Evolutionary conservation across 2,888 invertebrate species (phyloP).

Genomic region (Thera obeliscata): DNA sequence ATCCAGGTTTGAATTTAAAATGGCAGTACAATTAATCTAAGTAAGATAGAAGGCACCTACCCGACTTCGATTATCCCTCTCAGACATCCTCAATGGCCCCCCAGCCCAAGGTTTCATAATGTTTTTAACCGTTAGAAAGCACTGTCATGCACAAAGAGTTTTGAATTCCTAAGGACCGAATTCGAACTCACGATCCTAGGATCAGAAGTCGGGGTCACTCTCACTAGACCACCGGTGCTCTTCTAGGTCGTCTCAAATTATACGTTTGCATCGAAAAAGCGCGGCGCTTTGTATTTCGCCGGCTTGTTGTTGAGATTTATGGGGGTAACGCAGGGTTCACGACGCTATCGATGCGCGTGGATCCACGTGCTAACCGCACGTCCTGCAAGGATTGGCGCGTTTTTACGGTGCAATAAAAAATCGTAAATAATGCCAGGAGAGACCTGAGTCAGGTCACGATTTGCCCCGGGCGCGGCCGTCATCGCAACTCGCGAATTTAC

Average conservation of each 20-base stretch:
- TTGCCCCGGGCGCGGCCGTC: slow-evolving; percentile 73
- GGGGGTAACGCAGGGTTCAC: slow-evolving; percentile 62
- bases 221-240: not conserved
- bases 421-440: slow-evolving; percentile 77
- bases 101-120: too few relatives aligned
- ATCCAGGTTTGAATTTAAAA: not conserved
- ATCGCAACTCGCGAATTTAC: slow-evolving; percentile 76
- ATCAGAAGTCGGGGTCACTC: not conserved
- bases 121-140: too few relatives aligned
- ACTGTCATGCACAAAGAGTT: too few relatives aligned
- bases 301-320: slow-evolving; percentile 42
- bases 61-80: too few relatives aligned
- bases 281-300: slow-evolving; percentile 35
- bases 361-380: slow-evolving; percentile 72
- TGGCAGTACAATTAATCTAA: too few relatives aligned
- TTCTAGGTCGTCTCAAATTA: slow-evolving; percentile 32
- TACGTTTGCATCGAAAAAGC: slow-evolving; percentile 43
- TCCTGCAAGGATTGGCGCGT: slow-evolving; percentile 74
- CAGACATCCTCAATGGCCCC: too few relatives aligned
- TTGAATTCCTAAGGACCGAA: not conserved
- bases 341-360: slow-evolving; percentile 79
- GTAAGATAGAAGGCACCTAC: too few relatives aligned
- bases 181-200: not conserved
- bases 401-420: slow-evolving; percentile 80
- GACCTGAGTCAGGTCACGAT: slow-evolving; percentile 76